Evolutionary conservation across 1,140 invertebrate species (phyloP), one percentile per base, ranked within the genome.

Genomic region (Carposina sasakii): DNA sequence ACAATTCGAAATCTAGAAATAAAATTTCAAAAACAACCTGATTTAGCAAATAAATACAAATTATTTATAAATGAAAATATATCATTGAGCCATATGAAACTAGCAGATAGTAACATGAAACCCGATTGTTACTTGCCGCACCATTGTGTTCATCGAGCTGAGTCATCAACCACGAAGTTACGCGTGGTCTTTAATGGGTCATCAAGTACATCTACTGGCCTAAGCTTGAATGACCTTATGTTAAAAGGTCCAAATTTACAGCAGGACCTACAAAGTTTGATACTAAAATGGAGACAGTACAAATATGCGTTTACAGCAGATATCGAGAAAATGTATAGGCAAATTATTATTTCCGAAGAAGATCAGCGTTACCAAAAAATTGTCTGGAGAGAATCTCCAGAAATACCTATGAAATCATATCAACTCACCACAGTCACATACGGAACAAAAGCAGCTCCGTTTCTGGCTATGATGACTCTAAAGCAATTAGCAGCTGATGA

Each of bases 401-500:
- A 13, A 6, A 10, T 21, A 2, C 36, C 36, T 10, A 21, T 39
- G 12, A 17, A 39, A 39, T 9, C 8, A 39, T 21, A 6, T 5
- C 8, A 39, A 13, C 19, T 39, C 10, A 12, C 19, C 10, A 39
- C 36, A 1, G 19, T 39, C 4, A 39, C 36, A 5, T 39, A 39
- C 36, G 36, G 36, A 21, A 39, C 36, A 21, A 39, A 39, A 15
- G 36, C 36, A 10, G 36, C 36, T 1, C 36, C 36, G 1, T 78
- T 48, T 52, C 37, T 75, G 6, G 69, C 73, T 0, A 58, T 68
- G 22, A 56, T 65, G 23, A 54, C 56, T 8, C 20, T 82, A 8
- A 31, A 65, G 22, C 45, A 74, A 41, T 22, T 79, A 4, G 69
- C 67, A 1, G 15, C 43, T 0, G 60, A 69, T 19, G 58, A 66